Base-by-base conservation (phyloP, 2,888 invertebrate species). In the Clunio marinus region DNA sequence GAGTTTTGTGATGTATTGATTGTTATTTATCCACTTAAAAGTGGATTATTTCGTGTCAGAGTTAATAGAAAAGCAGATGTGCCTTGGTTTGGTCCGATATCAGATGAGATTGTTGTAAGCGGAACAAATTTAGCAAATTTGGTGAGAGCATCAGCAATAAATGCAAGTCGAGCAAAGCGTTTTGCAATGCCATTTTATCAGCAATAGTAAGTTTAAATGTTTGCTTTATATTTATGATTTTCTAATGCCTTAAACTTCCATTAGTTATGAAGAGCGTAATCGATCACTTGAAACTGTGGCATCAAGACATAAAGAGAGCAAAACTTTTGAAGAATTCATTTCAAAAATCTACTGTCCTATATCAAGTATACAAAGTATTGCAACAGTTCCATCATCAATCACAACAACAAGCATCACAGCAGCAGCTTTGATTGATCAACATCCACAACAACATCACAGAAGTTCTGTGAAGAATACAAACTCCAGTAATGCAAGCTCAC, bases 1-100 rank as follows among this genome's bases (percentile, higher is more conserved):
- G 97, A 99, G 81, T 99, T 99, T 83, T 98, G 97, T 78, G 99
- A 99, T 82, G 94, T 99, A 71, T 85, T 99, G 70, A 94, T 99
- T 75, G 92, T 90, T 57, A 91, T 99, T 74, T 98, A 99, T 82
- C 97, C 98, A 1, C 81, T 97, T 74, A 85, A 87, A 65, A 91
- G 91, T 75, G 88, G 90, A 66, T 81, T 97, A 70, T 91, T 90
- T 77, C 84, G 96, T 70, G 88, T 95, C 73, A 93, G 95, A 70
- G 89, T 96, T 69, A 87, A 90, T 71, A 85, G 92, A 73, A 94
- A 94, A 76, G 86, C 88, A 0, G 92, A 93, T 77, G 93, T 93
- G 72, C 89, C 91, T n/a, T 90, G 88, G 78, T 97, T 97, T 81
- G 98, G 98, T 0, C 96, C 98, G 2, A 80, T 99, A 71, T 96